phyloP scores from a whole-genome alignment of 2,797 vertebrate genomes.

The Falco naumanni region DNA sequence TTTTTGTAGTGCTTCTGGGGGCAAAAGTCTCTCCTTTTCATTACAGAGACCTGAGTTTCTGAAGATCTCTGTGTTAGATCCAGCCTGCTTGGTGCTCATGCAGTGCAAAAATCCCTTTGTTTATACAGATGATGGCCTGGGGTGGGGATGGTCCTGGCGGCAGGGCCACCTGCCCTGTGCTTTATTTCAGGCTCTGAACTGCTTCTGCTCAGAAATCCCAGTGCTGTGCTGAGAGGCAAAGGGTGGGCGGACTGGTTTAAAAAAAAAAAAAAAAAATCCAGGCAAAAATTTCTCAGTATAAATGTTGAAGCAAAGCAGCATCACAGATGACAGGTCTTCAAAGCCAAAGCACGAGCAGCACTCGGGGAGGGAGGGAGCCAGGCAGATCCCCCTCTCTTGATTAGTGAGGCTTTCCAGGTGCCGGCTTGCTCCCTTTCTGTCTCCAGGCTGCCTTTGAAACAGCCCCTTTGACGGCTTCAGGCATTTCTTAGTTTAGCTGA shows the following conservation, averaged over 20 bases:
- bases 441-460: slow-evolving; percentile 50
- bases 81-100: rapidly evolving
- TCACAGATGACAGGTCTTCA: slow-evolving; percentile 31
- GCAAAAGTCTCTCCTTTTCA: not conserved
- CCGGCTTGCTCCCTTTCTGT: slow-evolving; percentile 39
- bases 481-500: not conserved
- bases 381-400: not conserved
- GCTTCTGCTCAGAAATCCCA: not conserved
- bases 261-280: not conserved
- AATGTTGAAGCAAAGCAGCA: not conserved
- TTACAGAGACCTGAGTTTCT: not conserved
- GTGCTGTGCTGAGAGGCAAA: not conserved
- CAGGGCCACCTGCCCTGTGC: not conserved
- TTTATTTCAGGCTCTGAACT: not conserved
- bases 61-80: not conserved
- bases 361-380: not conserved
- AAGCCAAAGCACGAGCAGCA: not conserved
- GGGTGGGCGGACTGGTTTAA: not conserved
- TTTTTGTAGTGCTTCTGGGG: not conserved
- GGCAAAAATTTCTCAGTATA: not conserved
- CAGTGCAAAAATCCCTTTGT: not conserved
- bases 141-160: not conserved
- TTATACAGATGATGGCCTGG: not conserved
- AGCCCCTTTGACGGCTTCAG: slow-evolving; percentile 36
- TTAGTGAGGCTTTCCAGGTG: slow-evolving; percentile 5